Evolutionary conservation across 1,140 invertebrate species (phyloP).

Genomic region (Drosophila lowei): DNA sequence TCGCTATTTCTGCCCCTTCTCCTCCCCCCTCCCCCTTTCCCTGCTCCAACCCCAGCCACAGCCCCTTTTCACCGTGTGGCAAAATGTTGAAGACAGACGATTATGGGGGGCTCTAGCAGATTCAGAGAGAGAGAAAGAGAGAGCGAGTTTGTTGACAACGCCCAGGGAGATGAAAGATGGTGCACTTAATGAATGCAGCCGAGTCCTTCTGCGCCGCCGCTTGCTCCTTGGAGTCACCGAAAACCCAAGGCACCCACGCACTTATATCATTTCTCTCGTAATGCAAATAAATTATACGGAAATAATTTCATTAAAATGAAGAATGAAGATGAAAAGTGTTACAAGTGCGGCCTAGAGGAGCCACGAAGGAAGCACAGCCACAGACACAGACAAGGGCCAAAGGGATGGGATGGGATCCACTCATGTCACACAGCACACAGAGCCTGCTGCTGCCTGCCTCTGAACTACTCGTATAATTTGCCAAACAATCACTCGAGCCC

Average conservation of each 20-base stretch:
- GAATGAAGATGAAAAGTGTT: conserved; percentile 32
- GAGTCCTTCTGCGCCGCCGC: neutral
- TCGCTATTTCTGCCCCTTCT: conserved; percentile 10
- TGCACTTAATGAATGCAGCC: conserved; percentile 73
- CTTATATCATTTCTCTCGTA: conserved; percentile 62
- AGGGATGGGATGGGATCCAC: neutral
- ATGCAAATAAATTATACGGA: conserved; percentile 79
- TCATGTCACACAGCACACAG: conserved; percentile 17
- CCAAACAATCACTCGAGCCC: conserved; percentile 48
- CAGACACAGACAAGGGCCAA: neutral
- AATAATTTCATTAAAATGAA: conserved; percentile 77
- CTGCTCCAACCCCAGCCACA: neutral
- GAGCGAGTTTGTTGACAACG: conserved; percentile 44
- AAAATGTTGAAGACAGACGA: conserved; percentile 70
- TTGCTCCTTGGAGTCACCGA: conserved; percentile 1
- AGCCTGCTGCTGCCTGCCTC: conserved; percentile 23
- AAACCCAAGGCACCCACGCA: conserved; percentile 38
- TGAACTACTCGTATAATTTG: conserved; percentile 36
- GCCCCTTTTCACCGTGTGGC: conserved; percentile 5
- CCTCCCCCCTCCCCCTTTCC: neutral
- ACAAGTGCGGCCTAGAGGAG: conserved; percentile 10
- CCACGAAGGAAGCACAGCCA: neutral
- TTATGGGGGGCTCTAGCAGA: conserved; percentile 33
- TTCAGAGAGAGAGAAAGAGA: neutral
- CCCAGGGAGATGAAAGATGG: conserved; percentile 35